Evolutionary conservation across 2,113 vertebrate species (phyloP).

Genomic region (Nibea albiflora): DNA sequence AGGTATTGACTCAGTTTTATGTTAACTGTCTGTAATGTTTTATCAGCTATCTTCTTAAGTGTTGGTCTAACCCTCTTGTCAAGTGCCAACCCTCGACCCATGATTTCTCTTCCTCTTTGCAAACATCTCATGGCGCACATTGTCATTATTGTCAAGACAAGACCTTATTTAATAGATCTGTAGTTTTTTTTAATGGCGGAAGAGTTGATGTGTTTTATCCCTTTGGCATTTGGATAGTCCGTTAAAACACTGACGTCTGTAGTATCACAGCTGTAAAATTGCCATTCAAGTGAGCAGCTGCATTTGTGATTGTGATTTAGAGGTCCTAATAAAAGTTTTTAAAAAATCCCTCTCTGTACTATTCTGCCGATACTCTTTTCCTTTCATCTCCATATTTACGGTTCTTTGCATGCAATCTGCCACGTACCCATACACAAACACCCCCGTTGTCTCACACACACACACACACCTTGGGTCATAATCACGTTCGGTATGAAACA

Average conservation of each 20-base stretch:
- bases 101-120: background rate
- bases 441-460: background rate
- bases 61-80: background rate
- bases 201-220: slow-evolving; percentile 1
- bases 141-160: background rate
- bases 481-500: slow-evolving; percentile 38
- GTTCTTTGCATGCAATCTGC: slow-evolving; percentile 21
- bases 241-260: background rate
- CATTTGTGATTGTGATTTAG: slow-evolving; percentile 15
- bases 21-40: background rate
- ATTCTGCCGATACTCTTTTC: slow-evolving; percentile 1
- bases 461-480: slow-evolving; percentile 35
- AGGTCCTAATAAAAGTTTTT: background rate
- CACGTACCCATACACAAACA: background rate
- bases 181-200: background rate
- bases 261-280: slow-evolving; percentile 6
- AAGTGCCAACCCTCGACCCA: background rate
- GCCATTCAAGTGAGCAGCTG: slow-evolving; percentile 2
- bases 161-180: slow-evolving; percentile 15
- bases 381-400: slow-evolving; percentile 10
- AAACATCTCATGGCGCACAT: slow-evolving; percentile 19
- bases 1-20: background rate
- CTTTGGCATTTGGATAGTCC: background rate
- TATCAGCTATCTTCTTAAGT: no score
- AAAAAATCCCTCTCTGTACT: background rate